Evolutionary conservation across 2,797 vertebrate species (phyloP), one percentile per base, ranked within the genome.

Genomic region (Oryzias sinensis): DNA sequence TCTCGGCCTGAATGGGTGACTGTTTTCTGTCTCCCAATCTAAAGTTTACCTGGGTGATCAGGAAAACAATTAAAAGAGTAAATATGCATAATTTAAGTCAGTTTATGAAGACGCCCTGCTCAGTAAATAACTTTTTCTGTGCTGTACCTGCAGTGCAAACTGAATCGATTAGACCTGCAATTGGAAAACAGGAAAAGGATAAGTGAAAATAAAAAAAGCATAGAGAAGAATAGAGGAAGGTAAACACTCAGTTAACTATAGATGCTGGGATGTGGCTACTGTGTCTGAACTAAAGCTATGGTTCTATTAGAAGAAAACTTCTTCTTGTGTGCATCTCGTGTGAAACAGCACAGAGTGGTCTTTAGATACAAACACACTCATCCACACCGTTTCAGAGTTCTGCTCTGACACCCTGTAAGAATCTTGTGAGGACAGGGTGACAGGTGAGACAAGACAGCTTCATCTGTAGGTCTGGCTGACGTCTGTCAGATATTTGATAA

Each of bases 271-370:
- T 33, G 62, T 55, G 65, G 54, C 70, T 65, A 70, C 70, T 74
- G 50, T 70, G 70, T 72, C 53, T 71, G 53, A 82, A 79, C 84
- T 88, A 87, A 89, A 83, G 75, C 82, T 82, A 79, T 60, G 65
- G 70, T 67, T 76, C 69, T 75, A 77, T 72, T 13, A 68, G 77
- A 74, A 63, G 62, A 62, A 73, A 75, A 73, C 17, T 14, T 77
- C 62, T 76, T 68, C 64, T 64, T 37, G 44, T 82, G 80, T 85
- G 84, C 78, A 77, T 83, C 70, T 57, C 14, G 20, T 80, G 84
- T 79, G 80, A 76, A 73, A 69, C 6, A 25, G 75, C 78, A 82
- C 80, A 58, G 59, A 59, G 46, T 49, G 52, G 61, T 70, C 65
- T 70, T 59, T 60, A 42, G 72, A 72, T 55, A 53, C 65, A 70